Base-by-base conservation (phyloP, 2,113 vertebrate species). In the Hippolais icterina region DNA sequence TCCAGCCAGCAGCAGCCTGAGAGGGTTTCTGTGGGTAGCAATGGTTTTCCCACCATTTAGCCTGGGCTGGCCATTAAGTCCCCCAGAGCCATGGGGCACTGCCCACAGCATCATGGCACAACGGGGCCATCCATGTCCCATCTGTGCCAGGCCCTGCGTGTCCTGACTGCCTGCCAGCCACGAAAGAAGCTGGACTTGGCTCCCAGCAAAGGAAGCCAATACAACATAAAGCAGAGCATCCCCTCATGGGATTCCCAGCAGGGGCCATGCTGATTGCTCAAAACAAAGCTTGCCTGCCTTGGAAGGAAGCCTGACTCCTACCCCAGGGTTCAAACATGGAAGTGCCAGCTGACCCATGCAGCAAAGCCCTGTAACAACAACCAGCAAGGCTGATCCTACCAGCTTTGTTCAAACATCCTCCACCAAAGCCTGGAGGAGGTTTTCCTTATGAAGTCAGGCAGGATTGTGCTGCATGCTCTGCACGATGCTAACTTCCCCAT, bases 91-190 rank as follows among this genome's bases (percentile, higher is more conserved):
- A 27, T 3, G 0, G 47, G 76, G 28, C 72, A 15, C 42, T 82
- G 52, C 69, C 39, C 9, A 41, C 78, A 27, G 63, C 3, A 5
- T 8, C 31, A 0, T 7, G 1, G 3, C 13, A 22, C 50, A 5
- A 17, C 1, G 0, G 53, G 44, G 11, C 18, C 0, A 0, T 20
- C 44, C 70, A 1, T 1, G 1, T 50, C 71, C 59, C 3, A 1
- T 8, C 17, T 3, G 0, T 5, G 8, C 63, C 54, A 1, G 61
- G 49, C 60, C 54, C 52, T 3, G 42, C 0, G 0, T 12, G 2
- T 25, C 49, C 56, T 56, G 69, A 31, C 64, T 18, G 52, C 17
- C 5, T 24, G 79, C 90, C 88, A 68, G 87, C 74, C 23, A 37
- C 2, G 19, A 1, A 25, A 83, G 87, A 56, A 22, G 77, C n/a